Evolutionary conservation across 2,113 vertebrate genomes (phyloP).

Genomic region (Xenopus tropicalis): DNA sequence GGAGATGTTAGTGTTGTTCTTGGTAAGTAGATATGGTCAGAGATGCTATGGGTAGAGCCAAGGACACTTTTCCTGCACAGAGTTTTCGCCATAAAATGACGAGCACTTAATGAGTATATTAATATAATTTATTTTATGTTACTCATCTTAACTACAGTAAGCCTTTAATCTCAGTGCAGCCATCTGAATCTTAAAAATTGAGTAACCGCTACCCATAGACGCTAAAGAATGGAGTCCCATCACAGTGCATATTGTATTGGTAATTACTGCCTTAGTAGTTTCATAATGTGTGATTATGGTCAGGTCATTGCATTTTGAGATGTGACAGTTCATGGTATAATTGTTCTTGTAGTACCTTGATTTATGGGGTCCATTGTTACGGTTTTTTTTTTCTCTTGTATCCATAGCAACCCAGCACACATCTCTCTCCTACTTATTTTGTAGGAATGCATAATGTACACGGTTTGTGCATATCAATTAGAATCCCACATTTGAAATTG

Average conservation of each 20-base stretch:
- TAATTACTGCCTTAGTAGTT: constrained; percentile 61
- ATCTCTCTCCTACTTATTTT: constrained; percentile 52
- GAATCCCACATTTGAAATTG: constrained; percentile 41
- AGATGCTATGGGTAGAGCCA: too few relatives aligned
- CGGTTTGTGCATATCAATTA: constrained; percentile 55
- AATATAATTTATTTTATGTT: too few relatives aligned
- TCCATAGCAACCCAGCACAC: constrained; percentile 56
- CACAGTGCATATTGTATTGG: constrained; percentile 47
- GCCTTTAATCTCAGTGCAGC: too few relatives aligned
- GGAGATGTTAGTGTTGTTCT: too few relatives aligned
- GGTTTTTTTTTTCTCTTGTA: constrained; percentile 38
- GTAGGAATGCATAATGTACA: constrained; percentile 53
- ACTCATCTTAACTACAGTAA: too few relatives aligned
- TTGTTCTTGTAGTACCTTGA: constrained; percentile 54
- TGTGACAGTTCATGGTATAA: constrained; percentile 57
- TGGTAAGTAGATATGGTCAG: too few relatives aligned
- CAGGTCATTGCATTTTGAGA: constrained; percentile 55
- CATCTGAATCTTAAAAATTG: too few relatives aligned
- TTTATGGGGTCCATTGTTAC: constrained; percentile 51
- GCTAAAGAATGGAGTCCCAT: constrained; percentile 1
- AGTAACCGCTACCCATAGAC: constrained; percentile 4
- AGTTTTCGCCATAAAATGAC: too few relatives aligned
- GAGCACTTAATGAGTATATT: too few relatives aligned
- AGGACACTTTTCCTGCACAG: too few relatives aligned
- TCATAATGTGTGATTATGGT: constrained; percentile 47